Evolutionary conservation across 2,797 vertebrate genomes (phyloP).

Genomic region (Cirrhinus molitorella): DNA sequence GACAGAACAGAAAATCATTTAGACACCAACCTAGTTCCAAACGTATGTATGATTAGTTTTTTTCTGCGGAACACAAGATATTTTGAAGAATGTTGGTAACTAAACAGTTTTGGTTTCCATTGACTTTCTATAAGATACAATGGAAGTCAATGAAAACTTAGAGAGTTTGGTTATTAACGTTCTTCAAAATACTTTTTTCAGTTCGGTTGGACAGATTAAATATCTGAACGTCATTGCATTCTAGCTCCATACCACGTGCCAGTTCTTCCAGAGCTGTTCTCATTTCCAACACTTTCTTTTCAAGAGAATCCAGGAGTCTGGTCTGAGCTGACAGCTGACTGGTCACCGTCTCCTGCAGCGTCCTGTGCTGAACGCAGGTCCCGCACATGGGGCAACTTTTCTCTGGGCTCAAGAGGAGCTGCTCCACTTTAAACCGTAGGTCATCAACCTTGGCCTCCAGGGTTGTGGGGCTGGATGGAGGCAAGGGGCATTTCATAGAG

Average conservation of each 20-base stretch:
- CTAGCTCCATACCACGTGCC: constrained; percentile 25
- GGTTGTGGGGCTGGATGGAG: constrained; percentile 34
- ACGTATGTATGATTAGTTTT: not conserved
- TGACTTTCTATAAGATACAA: not conserved
- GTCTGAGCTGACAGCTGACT: constrained; percentile 59
- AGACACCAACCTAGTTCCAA: not conserved
- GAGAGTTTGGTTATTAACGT: not conserved
- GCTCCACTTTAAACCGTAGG: constrained; percentile 62
- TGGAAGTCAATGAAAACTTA: not conserved
- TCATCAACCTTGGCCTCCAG: constrained; percentile 66
- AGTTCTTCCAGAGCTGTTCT: constrained; percentile 58
- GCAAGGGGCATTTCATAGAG: constrained; percentile 45
- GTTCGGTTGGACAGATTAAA: not conserved
- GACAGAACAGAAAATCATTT: not conserved
- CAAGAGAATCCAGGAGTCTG: constrained; percentile 61
- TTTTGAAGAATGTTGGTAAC: not conserved
- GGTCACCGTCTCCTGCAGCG: constrained; percentile 52
- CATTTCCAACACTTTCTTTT: constrained; percentile 62
- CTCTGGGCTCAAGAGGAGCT: constrained; percentile 52
- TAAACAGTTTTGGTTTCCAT: not conserved
- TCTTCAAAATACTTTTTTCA: not conserved
- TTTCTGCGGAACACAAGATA: not conserved
- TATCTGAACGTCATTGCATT: not conserved
- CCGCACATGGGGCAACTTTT: constrained; percentile 60
- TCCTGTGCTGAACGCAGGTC: constrained; percentile 59